Conservation (phyloP, 1,140 invertebrate genomes). For the Chironomus striatipennis region DNA sequence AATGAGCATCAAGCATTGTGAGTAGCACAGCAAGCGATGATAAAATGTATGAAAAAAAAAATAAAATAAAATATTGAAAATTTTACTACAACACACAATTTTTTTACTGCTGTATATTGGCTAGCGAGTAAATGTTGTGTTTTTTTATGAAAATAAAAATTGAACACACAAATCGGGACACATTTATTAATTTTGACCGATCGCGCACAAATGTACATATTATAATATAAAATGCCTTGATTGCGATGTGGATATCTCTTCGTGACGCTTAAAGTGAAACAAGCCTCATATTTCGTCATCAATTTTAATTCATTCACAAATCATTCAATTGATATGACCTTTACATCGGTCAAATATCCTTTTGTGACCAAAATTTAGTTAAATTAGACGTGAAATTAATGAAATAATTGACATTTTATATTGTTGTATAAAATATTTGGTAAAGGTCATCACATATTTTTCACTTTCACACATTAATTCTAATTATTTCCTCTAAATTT, state of each 20-base stretch:
- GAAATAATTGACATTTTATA: neutral
- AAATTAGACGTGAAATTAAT: neutral
- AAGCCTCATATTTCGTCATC: neutral
- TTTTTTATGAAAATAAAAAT: slow-evolving; percentile 6
- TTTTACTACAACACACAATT: too few species aligned
- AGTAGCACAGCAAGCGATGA: neutral
- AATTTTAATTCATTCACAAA: slow-evolving; percentile 5
- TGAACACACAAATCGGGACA: neutral
- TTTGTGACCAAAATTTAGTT: neutral
- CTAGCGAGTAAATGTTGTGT: neutral
- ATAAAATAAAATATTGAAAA: too few species aligned
- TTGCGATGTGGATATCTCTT: too few species aligned
- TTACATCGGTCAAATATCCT: neutral
- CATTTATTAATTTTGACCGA: neutral
- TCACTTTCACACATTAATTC: neutral
- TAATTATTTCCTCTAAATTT: neutral
- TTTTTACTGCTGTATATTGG: neutral
- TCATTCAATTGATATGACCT: neutral
- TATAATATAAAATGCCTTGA: too few species aligned
- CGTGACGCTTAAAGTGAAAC: neutral
- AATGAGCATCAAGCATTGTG: neutral
- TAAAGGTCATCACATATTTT: slow-evolving; percentile 5
- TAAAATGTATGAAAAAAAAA: slow-evolving; percentile 5
- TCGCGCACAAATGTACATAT: neutral
- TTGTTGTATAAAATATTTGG: neutral